Evolutionary conservation across 1,140 invertebrate genomes (phyloP).

Genomic region (Trissolcus basalis): DNA sequence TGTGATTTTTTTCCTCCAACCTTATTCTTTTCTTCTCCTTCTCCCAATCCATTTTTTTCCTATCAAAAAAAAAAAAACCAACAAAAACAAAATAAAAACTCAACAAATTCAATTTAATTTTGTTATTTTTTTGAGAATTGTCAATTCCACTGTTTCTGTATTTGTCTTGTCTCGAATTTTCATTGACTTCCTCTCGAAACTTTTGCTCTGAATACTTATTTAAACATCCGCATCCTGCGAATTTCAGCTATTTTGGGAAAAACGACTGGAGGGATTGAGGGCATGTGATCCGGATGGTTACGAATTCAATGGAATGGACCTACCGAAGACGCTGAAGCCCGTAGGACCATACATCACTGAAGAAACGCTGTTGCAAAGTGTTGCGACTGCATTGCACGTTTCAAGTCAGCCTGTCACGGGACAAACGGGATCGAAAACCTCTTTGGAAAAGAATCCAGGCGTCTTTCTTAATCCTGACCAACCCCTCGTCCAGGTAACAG

Average conservation of each 20-base stretch:
- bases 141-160: too few species aligned
- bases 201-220: slow-evolving; percentile 6
- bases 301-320: slow-evolving; percentile 87
- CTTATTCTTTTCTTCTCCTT: too few species aligned
- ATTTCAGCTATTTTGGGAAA: slow-evolving; percentile 95
- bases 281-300: slow-evolving; percentile 90
- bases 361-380: slow-evolving; percentile 93
- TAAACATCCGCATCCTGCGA: slow-evolving; percentile 10
- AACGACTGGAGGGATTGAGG: slow-evolving; percentile 92
- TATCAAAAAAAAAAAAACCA: too few species aligned
- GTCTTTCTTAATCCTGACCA: slow-evolving; percentile 97
- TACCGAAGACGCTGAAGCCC: slow-evolving; percentile 91
- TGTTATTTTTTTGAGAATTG: too few species aligned
- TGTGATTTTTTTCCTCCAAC: neutral
- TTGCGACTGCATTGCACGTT: slow-evolving; percentile 90
- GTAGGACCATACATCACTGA: slow-evolving; percentile 93
- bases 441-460: slow-evolving; percentile 94
- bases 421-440: slow-evolving; percentile 88
- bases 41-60: too few species aligned
- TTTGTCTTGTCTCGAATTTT: neutral
- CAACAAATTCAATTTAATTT: too few species aligned
- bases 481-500: slow-evolving; percentile 88
- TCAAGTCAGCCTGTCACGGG: slow-evolving; percentile 90
- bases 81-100: too few species aligned
- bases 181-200: neutral